Percentiles rank a stretch among this genome's conserved stretches.
These are phyloP conservation scores for Perdita meconis DNA, from an alignment of 2,888 invertebrate genomes.

Conservation along the genomic window DNA sequence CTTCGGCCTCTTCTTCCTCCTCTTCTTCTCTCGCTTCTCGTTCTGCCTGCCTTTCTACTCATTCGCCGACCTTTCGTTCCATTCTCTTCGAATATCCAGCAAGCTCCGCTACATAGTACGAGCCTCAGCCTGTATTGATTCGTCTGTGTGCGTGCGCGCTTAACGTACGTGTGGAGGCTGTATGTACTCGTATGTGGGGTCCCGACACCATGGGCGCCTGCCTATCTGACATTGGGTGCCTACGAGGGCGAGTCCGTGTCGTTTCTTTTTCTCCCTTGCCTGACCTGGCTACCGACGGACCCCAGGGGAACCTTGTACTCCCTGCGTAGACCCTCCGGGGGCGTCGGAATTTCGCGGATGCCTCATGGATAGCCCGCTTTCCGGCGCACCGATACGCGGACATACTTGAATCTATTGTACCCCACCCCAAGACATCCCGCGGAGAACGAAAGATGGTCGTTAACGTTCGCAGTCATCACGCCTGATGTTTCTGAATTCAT, in stretches of 20 bases:
- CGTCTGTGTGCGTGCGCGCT: slow-evolving; percentile 24
- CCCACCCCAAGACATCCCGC: slow-evolving; percentile 21
- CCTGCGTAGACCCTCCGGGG: slow-evolving; percentile 41
- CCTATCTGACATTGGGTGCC: slow-evolving; percentile 73
- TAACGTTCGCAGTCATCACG: slow-evolving; percentile 24
- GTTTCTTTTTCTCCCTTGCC: slow-evolving; percentile 60
- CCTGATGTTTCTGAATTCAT: slow-evolving; percentile 41
- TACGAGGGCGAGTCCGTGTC: slow-evolving; percentile 67
- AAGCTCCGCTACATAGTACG: slow-evolving; percentile 53
- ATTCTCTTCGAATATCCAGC: slow-evolving; percentile 60
- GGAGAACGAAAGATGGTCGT: slow-evolving; percentile 22
- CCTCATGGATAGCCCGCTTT: slow-evolving; percentile 51
- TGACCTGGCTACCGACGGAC: slow-evolving; percentile 67
- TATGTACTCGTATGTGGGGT: slow-evolving; percentile 65
- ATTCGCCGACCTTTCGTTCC: slow-evolving; percentile 70
- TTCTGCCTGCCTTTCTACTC: slow-evolving; percentile 58
- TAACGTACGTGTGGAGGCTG: slow-evolving; percentile 16
- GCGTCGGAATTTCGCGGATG: slow-evolving; percentile 66
- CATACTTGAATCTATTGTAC: slow-evolving; percentile 28
- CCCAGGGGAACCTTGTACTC: slow-evolving; percentile 48
- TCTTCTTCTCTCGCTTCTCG: no score
- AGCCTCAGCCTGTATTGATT: slow-evolving; percentile 3
- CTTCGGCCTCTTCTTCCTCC: slow-evolving; percentile 32
- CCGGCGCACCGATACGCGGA: slow-evolving; percentile 40
- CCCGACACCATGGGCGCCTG: slow-evolving; percentile 72